Evolutionary conservation across 2,888 invertebrate genomes (phyloP), one percentile per base, ranked within the genome.

Genomic region (Drosophila setosimentum): DNA sequence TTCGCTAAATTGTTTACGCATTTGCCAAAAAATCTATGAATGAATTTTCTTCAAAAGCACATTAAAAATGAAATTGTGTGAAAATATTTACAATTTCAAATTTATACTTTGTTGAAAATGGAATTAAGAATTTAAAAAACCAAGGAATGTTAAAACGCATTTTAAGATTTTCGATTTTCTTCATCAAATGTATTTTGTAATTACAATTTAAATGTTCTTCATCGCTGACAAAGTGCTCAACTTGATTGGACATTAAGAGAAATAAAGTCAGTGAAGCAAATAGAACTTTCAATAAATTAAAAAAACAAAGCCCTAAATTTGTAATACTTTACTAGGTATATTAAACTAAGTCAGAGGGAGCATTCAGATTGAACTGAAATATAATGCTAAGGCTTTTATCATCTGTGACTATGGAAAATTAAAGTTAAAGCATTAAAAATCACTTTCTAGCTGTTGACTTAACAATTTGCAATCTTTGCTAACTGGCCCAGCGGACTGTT

Each of bases 401-500:
- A 13, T 7, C 7, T 16, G 45, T 16, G 21, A 45, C 2, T 45
- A 8, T 16, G 16, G 16, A 16, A 24, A 24, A 13, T 8, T 24
- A 16, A 16, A 24, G 16, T 8, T 16, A 8, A 8, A 45, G 24
- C 24, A 40, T 11, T 40, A 2, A 16, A 35, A 49, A 49, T 29
- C 45, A 27, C 2, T 4, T 24, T n/a, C 0, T 24, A 18, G 68
- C 37, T 37, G 24, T 32, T 40, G 21, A 18, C 35, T 55, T 29
- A 60, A 18, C 37, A 57, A 58, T 21, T 45, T 51, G 57, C 24
- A 45, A 30, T 58, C 45, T 33, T 21, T n/a, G 62, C 24, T 2
- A 35, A n/a, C 45, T 27, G n/a, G 8, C 11, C 7, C 73, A 63
- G 49, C 76, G 64, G 72, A 70, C 86, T 84, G 90, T 82, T 73